Conservation (phyloP, 1,140 invertebrate species). For the Brachionus koreanus region DNA sequence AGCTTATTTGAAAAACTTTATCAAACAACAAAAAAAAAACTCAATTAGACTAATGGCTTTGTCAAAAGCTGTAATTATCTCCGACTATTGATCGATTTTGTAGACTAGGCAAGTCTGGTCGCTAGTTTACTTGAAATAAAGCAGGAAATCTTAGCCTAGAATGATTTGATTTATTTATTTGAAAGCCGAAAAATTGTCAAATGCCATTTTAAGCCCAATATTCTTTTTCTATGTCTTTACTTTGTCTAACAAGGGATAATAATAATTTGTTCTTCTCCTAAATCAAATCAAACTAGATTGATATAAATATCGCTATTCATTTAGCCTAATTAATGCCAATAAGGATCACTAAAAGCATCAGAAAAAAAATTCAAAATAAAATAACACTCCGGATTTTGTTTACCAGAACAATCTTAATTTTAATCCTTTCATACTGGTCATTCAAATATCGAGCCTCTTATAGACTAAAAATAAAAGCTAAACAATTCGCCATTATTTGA, state of each 20-base stretch:
- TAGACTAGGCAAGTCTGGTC: not conserved
- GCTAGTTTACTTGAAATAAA: not conserved
- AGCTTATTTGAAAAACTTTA: not conserved
- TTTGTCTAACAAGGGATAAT: not conserved
- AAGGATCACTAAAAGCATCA: not conserved
- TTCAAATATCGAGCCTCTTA: not conserved
- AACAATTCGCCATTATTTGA: not conserved
- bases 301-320: not conserved
- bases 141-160: not conserved
- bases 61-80: conserved; percentile 1
- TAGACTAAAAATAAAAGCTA: not conserved
- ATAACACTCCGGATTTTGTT: not conserved
- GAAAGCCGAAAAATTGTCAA: not conserved
- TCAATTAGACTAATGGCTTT: conserved; percentile 1
- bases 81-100: conserved; percentile 5
- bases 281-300: too few species aligned
- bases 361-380: not conserved
- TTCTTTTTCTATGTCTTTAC: not conserved
- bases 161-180: not conserved
- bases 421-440: not conserved
- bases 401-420: not conserved
- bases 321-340: not conserved
- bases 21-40: not conserved
- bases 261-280: not conserved
- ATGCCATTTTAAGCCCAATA: not conserved